These are phyloP conservation scores for Drosophila truncata DNA, from an alignment of 1,140 invertebrate genomes.

Conservation along the genomic window DNA sequence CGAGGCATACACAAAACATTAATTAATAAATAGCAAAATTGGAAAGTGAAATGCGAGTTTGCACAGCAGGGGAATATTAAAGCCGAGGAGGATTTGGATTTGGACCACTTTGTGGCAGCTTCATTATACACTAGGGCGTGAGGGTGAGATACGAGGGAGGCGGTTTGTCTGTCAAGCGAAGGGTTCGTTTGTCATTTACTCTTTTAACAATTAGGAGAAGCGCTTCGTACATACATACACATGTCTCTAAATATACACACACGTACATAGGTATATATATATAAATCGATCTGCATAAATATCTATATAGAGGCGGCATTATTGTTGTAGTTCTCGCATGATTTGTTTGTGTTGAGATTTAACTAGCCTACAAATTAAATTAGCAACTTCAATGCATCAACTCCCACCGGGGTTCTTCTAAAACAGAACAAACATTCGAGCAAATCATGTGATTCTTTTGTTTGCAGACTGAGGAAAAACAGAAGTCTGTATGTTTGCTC, in stretches of 20 bases:
- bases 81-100: slow-evolving; percentile 17
- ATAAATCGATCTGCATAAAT: slow-evolving; percentile 78
- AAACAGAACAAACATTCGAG: slow-evolving; percentile 20
- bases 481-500: slow-evolving; percentile 3
- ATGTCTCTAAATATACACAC: slow-evolving; percentile 65
- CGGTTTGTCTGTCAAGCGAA: slow-evolving; percentile 20
- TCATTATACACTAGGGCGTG: slow-evolving; percentile 49
- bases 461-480: background rate
- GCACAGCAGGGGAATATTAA: slow-evolving; percentile 42
- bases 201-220: slow-evolving; percentile 66
- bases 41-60: slow-evolving; percentile 37
- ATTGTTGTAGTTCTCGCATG: slow-evolving; percentile 79
- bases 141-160: slow-evolving; percentile 13
- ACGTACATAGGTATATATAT: slow-evolving; percentile 33
- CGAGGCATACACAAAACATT: slow-evolving; percentile 51
- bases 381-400: slow-evolving; percentile 60
- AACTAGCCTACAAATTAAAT: slow-evolving; percentile 80
- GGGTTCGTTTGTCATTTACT: slow-evolving; percentile 30
- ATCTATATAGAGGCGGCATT: slow-evolving; percentile 79
- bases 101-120: slow-evolving; percentile 58
- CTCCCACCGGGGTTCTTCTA: background rate
- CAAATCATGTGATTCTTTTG: slow-evolving; percentile 13
- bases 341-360: slow-evolving; percentile 67
- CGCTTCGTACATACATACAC: slow-evolving; percentile 54
- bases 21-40: slow-evolving; percentile 62